phyloP scores from a whole-genome alignment of 2,113 vertebrate species.

The Pseudorectes ferrugineus region DNA sequence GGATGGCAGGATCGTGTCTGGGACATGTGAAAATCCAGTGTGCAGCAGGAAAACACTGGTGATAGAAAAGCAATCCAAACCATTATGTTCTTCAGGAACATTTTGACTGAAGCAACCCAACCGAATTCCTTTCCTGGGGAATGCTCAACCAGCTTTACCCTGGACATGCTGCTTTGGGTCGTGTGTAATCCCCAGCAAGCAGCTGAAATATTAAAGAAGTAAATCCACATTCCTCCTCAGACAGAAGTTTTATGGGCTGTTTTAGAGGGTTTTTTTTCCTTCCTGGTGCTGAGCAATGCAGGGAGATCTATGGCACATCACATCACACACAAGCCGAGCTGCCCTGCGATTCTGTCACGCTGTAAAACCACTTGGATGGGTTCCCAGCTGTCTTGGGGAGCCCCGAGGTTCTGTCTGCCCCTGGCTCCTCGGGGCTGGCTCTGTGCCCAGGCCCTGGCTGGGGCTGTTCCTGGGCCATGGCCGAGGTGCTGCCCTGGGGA shows the following conservation, averaged over 20 bases:
- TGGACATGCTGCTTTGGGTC: background rate
- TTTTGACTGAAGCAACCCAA: background rate
- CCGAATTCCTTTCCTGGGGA: background rate
- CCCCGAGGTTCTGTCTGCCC: background rate
- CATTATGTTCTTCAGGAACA: background rate
- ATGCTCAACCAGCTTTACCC: background rate
- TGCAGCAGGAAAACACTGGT: background rate
- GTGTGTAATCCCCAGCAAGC: background rate
- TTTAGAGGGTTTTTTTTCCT: background rate
- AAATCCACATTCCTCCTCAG: background rate
- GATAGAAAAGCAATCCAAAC: background rate
- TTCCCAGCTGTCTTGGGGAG: background rate
- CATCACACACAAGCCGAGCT: background rate
- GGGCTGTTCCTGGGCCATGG: background rate
- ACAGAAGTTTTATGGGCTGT: background rate
- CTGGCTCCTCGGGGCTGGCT: background rate
- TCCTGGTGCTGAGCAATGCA: background rate
- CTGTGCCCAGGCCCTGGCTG: accelerated
- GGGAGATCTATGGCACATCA: background rate
- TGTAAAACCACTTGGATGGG: background rate
- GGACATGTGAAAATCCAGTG: background rate
- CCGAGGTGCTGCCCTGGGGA: accelerated
- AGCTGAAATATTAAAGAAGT: background rate
- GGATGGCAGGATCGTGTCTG: accelerated
- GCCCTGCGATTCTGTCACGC: background rate